These are phyloP conservation scores for Bothrops jararaca DNA, from an alignment of 2,113 vertebrate species.

Conservation along the genomic window DNA sequence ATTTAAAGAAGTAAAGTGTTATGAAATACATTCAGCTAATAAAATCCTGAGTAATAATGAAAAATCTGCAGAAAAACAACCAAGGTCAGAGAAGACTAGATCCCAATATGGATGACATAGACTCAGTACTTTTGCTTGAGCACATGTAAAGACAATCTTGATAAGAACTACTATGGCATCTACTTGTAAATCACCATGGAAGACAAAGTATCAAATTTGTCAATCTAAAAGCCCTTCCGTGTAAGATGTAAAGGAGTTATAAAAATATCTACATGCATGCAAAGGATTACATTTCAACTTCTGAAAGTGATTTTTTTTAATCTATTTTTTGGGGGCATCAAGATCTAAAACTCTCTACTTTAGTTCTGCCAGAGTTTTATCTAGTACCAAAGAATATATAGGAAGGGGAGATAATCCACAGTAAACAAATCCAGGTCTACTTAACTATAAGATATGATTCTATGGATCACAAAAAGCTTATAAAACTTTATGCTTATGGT, in stretches of 20 bases:
- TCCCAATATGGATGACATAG: not conserved
- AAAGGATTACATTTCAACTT: not conserved
- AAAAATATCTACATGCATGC: not conserved
- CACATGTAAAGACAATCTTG: not conserved
- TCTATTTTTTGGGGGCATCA: not conserved
- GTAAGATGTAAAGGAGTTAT: not conserved
- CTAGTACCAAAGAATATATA: not conserved
- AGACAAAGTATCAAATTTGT: not conserved
- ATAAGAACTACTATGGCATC: not conserved
- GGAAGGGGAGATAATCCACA: not conserved
- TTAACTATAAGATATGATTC: not conserved
- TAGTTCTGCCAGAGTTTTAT: not conserved
- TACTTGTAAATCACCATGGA: not conserved
- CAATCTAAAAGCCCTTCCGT: not conserved
- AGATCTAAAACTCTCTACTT: not conserved
- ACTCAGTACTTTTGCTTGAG: not conserved
- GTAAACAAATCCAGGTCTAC: not conserved
- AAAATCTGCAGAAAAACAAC: not conserved
- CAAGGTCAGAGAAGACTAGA: not conserved
- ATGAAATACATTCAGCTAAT: not conserved
- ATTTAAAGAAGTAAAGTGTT: not conserved
- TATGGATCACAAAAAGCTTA: not conserved
- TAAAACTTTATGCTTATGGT: not conserved
- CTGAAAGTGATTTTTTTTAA: not conserved
- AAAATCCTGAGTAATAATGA: not conserved